Conservation (phyloP, 2,113 vertebrate genomes). For the Deroptyus accipitrinus region DNA sequence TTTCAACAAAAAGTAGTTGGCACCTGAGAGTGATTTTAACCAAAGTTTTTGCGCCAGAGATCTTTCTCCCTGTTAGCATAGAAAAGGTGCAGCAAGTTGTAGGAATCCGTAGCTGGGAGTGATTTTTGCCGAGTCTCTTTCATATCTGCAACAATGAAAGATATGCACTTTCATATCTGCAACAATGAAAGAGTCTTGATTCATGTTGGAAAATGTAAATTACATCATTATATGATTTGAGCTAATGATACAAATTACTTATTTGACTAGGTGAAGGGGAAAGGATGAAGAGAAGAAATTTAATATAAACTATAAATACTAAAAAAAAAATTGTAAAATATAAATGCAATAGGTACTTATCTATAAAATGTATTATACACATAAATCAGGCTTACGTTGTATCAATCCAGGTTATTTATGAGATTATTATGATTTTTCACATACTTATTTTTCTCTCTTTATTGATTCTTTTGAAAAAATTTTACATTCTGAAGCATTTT, state of each 20-base stretch:
- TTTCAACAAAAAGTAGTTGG: neutral
- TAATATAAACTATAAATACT: neutral
- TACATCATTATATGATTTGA: neutral
- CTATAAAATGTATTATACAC: neutral
- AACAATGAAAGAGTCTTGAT: neutral
- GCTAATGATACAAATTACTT: neutral
- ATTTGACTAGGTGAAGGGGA: neutral
- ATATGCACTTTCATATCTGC: neutral
- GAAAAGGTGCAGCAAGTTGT: neutral
- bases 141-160: fast-evolving
- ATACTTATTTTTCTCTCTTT: neutral
- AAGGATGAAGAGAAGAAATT: neutral
- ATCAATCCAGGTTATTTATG: neutral
- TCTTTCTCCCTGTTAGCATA: neutral
- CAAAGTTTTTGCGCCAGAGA: neutral
- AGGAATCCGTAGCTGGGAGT: neutral
- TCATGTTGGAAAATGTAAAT: neutral
- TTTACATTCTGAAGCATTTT: neutral
- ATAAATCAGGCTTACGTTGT: neutral
- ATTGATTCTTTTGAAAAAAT: neutral
- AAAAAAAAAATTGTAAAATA: neutral
- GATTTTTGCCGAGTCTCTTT: neutral
- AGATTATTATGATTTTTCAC: neutral
- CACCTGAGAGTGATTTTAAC: neutral
- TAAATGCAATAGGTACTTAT: neutral